These are phyloP conservation scores for Drosophila littoralis DNA, from an alignment of 1,140 invertebrate genomes.

Conservation along the genomic window DNA sequence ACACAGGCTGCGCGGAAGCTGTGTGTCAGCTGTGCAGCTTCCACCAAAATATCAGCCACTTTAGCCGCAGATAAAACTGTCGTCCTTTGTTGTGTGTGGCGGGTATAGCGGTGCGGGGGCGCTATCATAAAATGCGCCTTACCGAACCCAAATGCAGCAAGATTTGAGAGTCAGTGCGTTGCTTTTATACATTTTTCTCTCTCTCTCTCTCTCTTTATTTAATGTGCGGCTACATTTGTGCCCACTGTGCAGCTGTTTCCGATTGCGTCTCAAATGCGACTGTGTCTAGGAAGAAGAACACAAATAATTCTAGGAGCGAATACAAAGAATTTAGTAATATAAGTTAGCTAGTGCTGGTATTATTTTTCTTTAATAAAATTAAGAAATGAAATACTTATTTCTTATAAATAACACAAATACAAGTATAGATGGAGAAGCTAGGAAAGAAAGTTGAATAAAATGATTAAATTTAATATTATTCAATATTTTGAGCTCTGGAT, in stretches of 20 bases:
- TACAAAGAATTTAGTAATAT: no score
- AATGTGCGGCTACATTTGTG: conserved; percentile 51
- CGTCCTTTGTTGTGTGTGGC: conserved; percentile 38
- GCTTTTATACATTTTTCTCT: conserved; percentile 39
- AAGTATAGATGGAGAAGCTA: no score
- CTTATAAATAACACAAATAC: no score
- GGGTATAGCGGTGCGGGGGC: background rate
- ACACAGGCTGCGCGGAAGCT: conserved; percentile 33
- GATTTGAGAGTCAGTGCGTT: conserved; percentile 53
- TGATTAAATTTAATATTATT: no score
- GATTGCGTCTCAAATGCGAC: conserved; percentile 4
- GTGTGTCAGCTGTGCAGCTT: conserved; percentile 52
- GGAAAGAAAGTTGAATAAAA: no score
- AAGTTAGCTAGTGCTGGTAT: no score
- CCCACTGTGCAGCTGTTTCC: conserved; percentile 6
- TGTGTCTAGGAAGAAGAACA: background rate
- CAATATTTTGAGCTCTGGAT: no score
- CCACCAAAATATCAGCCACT: conserved; percentile 72
- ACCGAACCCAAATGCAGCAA: conserved; percentile 49
- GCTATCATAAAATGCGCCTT: conserved; percentile 69
- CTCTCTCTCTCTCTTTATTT: conserved; percentile 42
- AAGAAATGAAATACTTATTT: no score
- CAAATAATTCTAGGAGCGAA: background rate
- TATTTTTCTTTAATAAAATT: no score
- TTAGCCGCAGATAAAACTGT: conserved; percentile 75